Percentiles rank a stretch among this genome's conserved stretches.
Conservation (phyloP, 2,797 vertebrate species). For the Megaceryle alcyon region DNA sequence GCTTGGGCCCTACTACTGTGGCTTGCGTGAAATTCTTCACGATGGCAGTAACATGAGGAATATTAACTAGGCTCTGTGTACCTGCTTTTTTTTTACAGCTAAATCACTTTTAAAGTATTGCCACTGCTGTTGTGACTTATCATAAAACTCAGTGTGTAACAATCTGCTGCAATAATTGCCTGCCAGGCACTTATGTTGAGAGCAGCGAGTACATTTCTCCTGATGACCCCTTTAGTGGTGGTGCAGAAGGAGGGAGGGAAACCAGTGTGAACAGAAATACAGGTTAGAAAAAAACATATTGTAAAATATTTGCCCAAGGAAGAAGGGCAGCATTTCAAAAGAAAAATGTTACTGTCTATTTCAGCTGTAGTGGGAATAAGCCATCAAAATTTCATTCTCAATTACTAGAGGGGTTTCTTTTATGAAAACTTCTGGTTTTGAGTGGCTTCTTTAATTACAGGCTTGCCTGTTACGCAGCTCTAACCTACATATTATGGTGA, state of each 20-base stretch:
- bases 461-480: slow-evolving; percentile 24
- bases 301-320: slow-evolving; percentile 31
- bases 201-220: slow-evolving; percentile 33
- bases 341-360: slow-evolving; percentile 40
- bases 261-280: neutral
- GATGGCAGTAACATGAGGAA: neutral
- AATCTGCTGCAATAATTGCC: slow-evolving; percentile 60
- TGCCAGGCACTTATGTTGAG: slow-evolving; percentile 32
- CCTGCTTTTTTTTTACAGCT: neutral
- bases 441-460: slow-evolving; percentile 66
- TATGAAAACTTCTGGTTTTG: slow-evolving; percentile 43
- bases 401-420: slow-evolving; percentile 60
- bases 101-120: slow-evolving; percentile 30
- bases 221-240: slow-evolving; percentile 56
- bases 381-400: slow-evolving; percentile 52
- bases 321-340: slow-evolving; percentile 50
- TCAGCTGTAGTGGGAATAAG: slow-evolving; percentile 19
- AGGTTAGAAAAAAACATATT: slow-evolving; percentile 41
- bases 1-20: neutral
- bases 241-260: slow-evolving; percentile 63
- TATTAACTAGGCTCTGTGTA: slow-evolving; percentile 6
- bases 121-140: slow-evolving; percentile 12
- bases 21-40: neutral
- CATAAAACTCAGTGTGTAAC: slow-evolving; percentile 11
- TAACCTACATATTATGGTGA: slow-evolving; percentile 26